A percentile compares a stretch with the other conserved stretches of the same genome.
These are phyloP conservation scores for Triops cancriformis DNA, from an alignment of 1,140 invertebrate species.

Conservation along the genomic window DNA sequence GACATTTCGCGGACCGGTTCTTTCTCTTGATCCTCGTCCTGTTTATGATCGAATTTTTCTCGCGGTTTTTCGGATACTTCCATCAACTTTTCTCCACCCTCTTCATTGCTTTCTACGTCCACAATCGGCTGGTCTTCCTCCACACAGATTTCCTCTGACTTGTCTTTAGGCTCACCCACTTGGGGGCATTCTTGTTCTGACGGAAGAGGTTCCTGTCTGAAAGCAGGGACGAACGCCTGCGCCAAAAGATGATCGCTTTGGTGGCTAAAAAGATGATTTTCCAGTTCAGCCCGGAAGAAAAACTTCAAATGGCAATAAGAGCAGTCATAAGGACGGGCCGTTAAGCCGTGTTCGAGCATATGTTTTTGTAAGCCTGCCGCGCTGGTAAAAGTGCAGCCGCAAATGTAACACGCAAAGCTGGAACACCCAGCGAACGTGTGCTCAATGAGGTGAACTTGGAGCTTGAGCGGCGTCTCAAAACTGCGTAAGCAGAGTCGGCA, in stretches of 20 bases:
- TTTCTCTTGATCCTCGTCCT: background rate
- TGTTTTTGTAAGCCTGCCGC: conserved; percentile 69
- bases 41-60: background rate
- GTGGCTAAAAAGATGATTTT: conserved; percentile 66
- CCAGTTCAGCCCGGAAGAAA: conserved; percentile 82
- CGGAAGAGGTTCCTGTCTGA: conserved; percentile 32
- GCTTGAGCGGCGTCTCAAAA: conserved; percentile 60
- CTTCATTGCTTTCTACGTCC: conserved; percentile 34
- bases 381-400: conserved; percentile 74
- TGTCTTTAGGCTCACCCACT: conserved; percentile 33
- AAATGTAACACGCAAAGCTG: conserved; percentile 78
- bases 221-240: background rate
- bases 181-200: conserved; percentile 32
- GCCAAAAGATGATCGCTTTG: conserved; percentile 20
- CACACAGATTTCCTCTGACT: conserved; percentile 34
- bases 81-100: conserved; percentile 28
- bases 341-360: conserved; percentile 69
- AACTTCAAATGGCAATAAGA: conserved; percentile 70
- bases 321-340: conserved; percentile 73
- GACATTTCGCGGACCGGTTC: conserved; percentile 20
- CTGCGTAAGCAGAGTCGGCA: conserved; percentile 64
- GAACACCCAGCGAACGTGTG: conserved; percentile 77
- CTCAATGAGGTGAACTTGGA: conserved; percentile 85
- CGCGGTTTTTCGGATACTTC: background rate
- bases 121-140: conserved; percentile 33